Percentiles rank a stretch among this genome's conserved stretches.
These are phyloP conservation scores for Frankliniella intonsa DNA, from an alignment of 2,888 invertebrate species.

Conservation along the genomic window DNA sequence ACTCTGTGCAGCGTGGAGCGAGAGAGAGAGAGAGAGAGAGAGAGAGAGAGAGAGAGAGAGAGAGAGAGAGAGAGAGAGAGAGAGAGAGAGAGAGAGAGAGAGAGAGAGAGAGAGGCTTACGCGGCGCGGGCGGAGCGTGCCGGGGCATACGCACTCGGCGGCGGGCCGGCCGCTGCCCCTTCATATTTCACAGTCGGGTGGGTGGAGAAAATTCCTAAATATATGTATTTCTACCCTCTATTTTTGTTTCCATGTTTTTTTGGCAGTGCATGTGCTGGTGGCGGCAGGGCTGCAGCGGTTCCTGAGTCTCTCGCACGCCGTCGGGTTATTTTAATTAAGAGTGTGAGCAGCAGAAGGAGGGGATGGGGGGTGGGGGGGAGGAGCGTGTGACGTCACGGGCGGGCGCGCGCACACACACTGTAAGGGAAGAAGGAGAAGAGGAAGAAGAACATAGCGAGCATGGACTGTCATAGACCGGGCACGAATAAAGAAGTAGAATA, in stretches of 20 bases:
- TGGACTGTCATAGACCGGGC: no score
- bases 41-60: background rate
- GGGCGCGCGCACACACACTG: no score
- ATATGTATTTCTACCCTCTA: background rate
- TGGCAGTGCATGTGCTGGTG: background rate
- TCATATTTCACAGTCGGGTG: background rate
- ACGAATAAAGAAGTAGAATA: no score
- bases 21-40: background rate
- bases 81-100: constrained; percentile 6
- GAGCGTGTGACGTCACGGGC: background rate
- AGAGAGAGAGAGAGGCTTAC: background rate
- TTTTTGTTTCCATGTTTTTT: background rate
- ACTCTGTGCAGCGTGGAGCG: background rate
- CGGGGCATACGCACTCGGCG: background rate
- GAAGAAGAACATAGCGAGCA: no score
- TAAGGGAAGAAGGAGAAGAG: no score
- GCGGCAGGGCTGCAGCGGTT: no score
- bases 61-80: background rate
- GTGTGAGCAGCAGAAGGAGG: background rate
- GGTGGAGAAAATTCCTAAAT: background rate
- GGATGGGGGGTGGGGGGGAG: background rate
- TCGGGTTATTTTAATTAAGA: background rate
- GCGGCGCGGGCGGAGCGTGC: background rate
- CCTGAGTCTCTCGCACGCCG: background rate
- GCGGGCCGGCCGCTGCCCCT: background rate